Base-by-base conservation (phyloP, 92 coral and sea anemone genomes). In the Porites evermanni region DNA sequence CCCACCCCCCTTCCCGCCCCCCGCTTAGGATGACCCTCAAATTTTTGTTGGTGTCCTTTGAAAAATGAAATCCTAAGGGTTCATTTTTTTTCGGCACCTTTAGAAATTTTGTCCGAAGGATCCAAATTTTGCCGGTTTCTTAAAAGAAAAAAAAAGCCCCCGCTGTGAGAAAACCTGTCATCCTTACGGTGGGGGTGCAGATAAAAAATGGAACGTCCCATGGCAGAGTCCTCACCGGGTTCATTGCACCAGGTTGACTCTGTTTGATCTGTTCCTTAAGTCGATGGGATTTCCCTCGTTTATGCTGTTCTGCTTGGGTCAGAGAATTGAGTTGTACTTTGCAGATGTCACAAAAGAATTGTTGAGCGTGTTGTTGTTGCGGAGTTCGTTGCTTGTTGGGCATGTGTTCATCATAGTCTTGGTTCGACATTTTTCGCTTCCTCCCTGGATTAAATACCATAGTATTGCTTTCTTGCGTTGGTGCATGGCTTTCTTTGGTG, bases 241-340 rank as follows among this genome's bases (percentile, higher is more conserved):
- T 44, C 12, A 72, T 72, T 16, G 24, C 4, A 50, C 61, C 72
- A 14, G 13, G 13, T 38, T 38, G 47, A 3, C 47, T 56, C 16
- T 56, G 13, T 56, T 56, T 56, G 26, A 19, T 83, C 79, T 18
- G 72, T 4, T 21, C 72, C 72, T 96, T 96, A 4, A 89, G 87
- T 63, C 61, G 79, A 79, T 96, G 98, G 61, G 81, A 72, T 89
- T 93, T 96, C 1, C 98, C 98, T 10, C 90, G 86, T 78, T 76
- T 94, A 87, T 96, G 98, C 70, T 95, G 93, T 68, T 80, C 79
- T 11, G 98, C 94, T 79, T 96, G 98, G 72, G 88, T 88, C 14
- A 91, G 75, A 4, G 98, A 96, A 71, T 96, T 96, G 38, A 93
- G 88, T 21, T 79, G 67, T 16, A 96, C 83, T 18, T 92, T 90